Percentiles rank a stretch among this genome's conserved stretches.
phyloP scores from a whole-genome alignment of 2,888 invertebrate species.

The Ornithoptera alexandrae region DNA sequence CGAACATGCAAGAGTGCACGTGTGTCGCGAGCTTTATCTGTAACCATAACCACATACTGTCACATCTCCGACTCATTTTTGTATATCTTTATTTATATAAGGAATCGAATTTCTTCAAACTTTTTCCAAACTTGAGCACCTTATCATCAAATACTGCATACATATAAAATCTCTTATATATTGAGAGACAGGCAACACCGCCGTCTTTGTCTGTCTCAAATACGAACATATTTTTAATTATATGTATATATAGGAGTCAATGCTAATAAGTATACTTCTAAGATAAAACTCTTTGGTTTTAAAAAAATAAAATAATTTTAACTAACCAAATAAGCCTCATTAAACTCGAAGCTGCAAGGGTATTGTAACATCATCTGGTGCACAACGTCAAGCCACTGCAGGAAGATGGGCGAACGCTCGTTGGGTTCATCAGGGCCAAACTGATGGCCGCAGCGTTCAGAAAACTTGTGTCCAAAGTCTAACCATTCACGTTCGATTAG shows the following conservation, averaged over 20 bases:
- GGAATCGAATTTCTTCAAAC: no score
- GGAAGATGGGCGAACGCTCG: conserved; percentile 97
- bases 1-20: conserved; percentile 97
- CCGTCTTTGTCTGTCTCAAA: no score
- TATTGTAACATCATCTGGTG: conserved; percentile 94
- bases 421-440: conserved; percentile 92
- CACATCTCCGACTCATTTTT: background rate
- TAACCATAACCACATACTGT: background rate
- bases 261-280: no score
- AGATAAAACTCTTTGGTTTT: background rate
- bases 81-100: background rate
- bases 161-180: no score
- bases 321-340: conserved; percentile 93
- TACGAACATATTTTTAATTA: no score
- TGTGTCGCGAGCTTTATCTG: conserved; percentile 97
- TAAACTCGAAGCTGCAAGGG: conserved; percentile 97
- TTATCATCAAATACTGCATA: no score
- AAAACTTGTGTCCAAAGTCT: conserved; percentile 98
- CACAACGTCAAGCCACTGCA: conserved; percentile 98
- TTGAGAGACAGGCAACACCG: no score
- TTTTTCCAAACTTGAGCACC: no score
- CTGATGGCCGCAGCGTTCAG: conserved; percentile 93
- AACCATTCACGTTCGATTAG: conserved; percentile 98
- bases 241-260: no score
- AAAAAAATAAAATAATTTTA: background rate